Percentiles rank a stretch among this genome's conserved stretches.
Conservation (phyloP, 2,113 vertebrate species). For the Ciconia boyciana region DNA sequence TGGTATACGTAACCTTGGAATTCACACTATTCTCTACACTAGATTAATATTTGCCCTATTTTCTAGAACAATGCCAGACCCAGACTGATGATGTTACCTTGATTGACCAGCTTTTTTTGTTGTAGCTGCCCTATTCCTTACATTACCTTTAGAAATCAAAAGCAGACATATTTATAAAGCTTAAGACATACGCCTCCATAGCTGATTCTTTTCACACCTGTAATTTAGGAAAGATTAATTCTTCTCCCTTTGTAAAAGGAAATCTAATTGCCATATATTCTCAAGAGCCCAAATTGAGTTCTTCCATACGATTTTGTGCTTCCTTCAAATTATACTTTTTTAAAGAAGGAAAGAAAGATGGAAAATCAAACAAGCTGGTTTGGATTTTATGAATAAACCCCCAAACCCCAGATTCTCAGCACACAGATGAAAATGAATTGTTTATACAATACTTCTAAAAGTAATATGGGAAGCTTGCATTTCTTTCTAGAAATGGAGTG, state of each 20-base stretch:
- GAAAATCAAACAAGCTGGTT: background rate
- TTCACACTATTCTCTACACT: background rate
- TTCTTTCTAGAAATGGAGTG: background rate
- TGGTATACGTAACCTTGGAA: background rate
- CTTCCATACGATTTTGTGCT: background rate
- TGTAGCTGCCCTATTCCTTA: background rate
- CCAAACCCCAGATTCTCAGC: background rate
- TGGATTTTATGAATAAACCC: background rate
- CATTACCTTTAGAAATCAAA: background rate
- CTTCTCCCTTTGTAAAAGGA: background rate
- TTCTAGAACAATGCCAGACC: background rate
- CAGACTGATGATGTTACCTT: background rate
- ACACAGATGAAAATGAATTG: background rate
- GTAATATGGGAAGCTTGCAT: background rate
- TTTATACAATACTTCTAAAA: background rate
- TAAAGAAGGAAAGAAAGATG: background rate
- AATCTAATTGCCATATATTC: background rate
- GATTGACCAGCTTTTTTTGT: background rate
- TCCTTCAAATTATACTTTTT: background rate
- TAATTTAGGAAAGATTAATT: background rate
- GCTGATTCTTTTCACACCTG: background rate
- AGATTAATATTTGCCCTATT: background rate
- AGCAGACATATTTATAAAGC: background rate
- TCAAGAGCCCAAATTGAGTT: background rate
- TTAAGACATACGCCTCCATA: background rate